Evolutionary conservation across 1,140 invertebrate genomes (phyloP).

Genomic region (Lutraria rhynchaena): DNA sequence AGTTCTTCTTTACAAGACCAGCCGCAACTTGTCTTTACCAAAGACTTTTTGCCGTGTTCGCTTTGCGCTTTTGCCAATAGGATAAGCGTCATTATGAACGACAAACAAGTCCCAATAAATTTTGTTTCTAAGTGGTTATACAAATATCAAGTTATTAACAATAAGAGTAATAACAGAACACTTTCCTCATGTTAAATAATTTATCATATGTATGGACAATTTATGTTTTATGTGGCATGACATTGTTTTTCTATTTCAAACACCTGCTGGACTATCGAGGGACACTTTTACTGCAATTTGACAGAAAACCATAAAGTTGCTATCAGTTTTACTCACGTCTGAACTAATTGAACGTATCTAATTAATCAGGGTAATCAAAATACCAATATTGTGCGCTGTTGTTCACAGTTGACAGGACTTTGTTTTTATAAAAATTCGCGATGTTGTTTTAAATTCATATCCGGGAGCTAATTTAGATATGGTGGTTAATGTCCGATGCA

Average conservation of each 20-base stretch:
- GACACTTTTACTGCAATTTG: slow-evolving; percentile 19
- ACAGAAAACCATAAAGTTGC: slow-evolving; percentile 32
- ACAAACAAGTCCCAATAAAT: too few relatives aligned
- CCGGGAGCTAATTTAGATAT: slow-evolving; percentile 9
- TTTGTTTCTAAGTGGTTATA: too few relatives aligned
- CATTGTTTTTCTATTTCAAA: slow-evolving; percentile 23
- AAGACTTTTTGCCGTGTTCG: too few relatives aligned
- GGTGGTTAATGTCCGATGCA: slow-evolving; percentile 8
- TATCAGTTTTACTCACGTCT: not conserved
- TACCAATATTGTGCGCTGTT: slow-evolving; percentile 20
- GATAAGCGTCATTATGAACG: too few relatives aligned
- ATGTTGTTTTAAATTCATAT: slow-evolving; percentile 30
- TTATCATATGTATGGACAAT: too few relatives aligned
- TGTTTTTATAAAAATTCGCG: slow-evolving; percentile 33
- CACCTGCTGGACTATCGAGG: not conserved
- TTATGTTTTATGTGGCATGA: slow-evolving; percentile 5
- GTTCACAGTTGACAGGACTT: slow-evolving; percentile 35
- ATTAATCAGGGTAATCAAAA: slow-evolving; percentile 31
- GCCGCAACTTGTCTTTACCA: too few relatives aligned
- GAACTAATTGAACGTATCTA: not conserved
- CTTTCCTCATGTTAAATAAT: too few relatives aligned
- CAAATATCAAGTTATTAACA: too few relatives aligned
- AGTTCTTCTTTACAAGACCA: too few relatives aligned
- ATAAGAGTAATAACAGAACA: too few relatives aligned
- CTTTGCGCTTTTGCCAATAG: too few relatives aligned